These are phyloP conservation scores for Jacana jacana DNA, from an alignment of 2,113 vertebrate species.

Conservation along the genomic window DNA sequence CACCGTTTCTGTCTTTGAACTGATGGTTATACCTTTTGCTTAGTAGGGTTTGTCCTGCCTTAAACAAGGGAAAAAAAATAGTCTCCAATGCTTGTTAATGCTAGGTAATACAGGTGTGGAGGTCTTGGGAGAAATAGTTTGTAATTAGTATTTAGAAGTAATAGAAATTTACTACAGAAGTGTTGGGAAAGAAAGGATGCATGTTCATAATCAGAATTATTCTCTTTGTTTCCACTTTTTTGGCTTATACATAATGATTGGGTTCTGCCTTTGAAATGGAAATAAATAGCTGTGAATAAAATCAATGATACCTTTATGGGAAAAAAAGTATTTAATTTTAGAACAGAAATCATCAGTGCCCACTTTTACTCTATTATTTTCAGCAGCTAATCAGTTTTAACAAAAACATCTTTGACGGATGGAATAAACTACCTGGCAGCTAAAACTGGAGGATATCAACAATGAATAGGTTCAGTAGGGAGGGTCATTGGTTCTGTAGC, in stretches of 20 bases:
- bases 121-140: background rate
- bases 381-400: slow-evolving; percentile 20
- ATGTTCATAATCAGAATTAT: background rate
- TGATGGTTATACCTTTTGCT: background rate
- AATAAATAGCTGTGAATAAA: background rate
- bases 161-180: background rate
- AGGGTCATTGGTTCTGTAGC: background rate
- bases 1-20: fast-evolving
- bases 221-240: background rate
- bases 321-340: background rate
- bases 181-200: background rate
- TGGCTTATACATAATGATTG: background rate
- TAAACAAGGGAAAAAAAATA: background rate
- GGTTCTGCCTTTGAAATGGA: background rate
- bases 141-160: background rate
- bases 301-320: background rate
- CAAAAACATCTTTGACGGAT: background rate
- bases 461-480: background rate
- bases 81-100: background rate
- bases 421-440: background rate
- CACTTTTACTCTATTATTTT: background rate
- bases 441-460: background rate
- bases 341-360: background rate
- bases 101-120: background rate
- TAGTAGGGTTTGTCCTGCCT: background rate